Base-by-base conservation (phyloP, 2,113 vertebrate species). In the Dasyornis broadbenti region DNA sequence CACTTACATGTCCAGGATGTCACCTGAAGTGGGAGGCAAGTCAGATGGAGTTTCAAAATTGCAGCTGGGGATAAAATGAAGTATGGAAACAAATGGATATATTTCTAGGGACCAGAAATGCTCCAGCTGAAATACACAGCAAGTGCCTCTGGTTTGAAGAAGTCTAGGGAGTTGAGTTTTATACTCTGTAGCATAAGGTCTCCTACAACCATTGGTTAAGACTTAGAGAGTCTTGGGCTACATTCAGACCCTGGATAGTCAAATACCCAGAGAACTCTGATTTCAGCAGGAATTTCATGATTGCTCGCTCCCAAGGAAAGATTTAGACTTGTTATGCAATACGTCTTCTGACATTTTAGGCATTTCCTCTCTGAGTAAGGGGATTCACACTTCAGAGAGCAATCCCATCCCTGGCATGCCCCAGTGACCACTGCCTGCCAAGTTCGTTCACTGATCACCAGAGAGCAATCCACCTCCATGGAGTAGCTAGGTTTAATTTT, bases 321-420 rank as follows among this genome's bases (percentile, higher is more conserved):
- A 79, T 19, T 78, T 86, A 40, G 7, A 61, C 13, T 56, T 84
- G 17, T 56, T 87, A 11, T 69, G 57, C 59, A 85, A 37, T 77
- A 61, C 33, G 10, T 44, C 16, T 94, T 84, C 40, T 79, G 81
- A 53, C 49, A 49, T 79, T 84, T 91, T 72, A 64, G 72, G 13
- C 30, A 75, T 81, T 56, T 70, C 30, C 14, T 35, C 14, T 70
- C 26, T 37, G 22, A 53, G 24, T 63, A 64, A 87, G 84, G 42
- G 35, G 49, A 85, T 77, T 92, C 81, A 69, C 27, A 61, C 37
- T 61, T 40, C 68, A 93, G 66, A 86, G 64, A 90, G 19, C 59
- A 44, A 52, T 72, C 33, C 52, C 45, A 83, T 35, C 19, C 47
- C n/a, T 0, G 3, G 19, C 0, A 0, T 82, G 30, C 39, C 54